Percentiles rank a stretch among this genome's conserved stretches.
phyloP scores from a whole-genome alignment of 1,140 invertebrate genomes.

The Aplysia californica region DNA sequence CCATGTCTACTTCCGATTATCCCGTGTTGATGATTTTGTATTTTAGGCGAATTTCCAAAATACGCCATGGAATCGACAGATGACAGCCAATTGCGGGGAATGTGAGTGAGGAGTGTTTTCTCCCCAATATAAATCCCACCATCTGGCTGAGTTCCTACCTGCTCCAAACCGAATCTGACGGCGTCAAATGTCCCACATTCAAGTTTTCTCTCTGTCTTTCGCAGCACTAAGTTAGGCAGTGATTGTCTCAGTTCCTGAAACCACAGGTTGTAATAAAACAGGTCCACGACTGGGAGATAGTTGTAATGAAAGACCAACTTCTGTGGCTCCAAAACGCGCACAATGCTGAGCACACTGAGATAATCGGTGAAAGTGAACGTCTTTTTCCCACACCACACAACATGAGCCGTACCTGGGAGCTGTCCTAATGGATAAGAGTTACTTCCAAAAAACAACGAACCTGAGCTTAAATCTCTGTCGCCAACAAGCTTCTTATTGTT shows the following conservation, averaged over 20 bases:
- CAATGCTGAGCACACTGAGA: not conserved
- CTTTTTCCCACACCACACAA: not conserved
- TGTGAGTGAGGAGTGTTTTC: conserved; percentile 6
- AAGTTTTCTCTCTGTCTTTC: not conserved
- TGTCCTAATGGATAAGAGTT: too few relatives aligned
- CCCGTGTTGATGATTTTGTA: not conserved
- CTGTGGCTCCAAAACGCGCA: conserved; percentile 7
- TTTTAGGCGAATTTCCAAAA: not conserved
- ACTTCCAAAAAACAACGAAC: too few relatives aligned
- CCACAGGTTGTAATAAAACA: conserved; percentile 27
- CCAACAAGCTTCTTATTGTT: too few relatives aligned
- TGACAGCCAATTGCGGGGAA: not conserved
- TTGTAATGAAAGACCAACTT: conserved; percentile 26
- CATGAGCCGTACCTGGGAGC: not conserved
- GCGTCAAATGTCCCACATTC: not conserved
- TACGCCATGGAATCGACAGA: not conserved
- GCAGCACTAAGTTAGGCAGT: conserved; percentile 27
- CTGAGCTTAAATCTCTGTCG: too few relatives aligned
- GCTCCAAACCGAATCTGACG: not conserved
- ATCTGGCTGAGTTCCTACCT: not conserved
- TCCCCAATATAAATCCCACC: conserved; percentile 23
- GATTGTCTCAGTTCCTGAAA: conserved; percentile 28
- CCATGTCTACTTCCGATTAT: not conserved
- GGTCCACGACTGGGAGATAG: conserved; percentile 8
- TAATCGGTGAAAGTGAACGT: not conserved